Percentiles rank a stretch among this genome's conserved stretches.
phyloP scores from a whole-genome alignment of 1,140 invertebrate genomes.

The Phenacoccus solenopsis region DNA sequence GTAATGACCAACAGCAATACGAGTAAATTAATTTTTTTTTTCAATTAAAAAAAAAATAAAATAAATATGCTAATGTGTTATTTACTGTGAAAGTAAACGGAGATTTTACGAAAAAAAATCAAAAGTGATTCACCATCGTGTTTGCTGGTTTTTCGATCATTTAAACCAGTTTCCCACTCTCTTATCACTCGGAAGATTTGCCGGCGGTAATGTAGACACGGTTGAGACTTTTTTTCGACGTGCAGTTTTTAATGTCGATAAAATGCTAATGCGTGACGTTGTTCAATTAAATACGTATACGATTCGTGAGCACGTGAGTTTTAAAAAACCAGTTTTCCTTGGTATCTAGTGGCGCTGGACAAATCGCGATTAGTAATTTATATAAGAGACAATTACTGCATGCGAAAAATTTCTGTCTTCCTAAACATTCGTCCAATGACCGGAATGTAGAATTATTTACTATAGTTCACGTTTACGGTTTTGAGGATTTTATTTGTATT shows the following conservation, averaged over 20 bases:
- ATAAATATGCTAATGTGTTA: no score
- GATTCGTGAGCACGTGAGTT: not conserved
- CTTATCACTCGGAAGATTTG: not conserved
- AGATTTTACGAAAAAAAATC: no score
- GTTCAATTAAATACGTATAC: not conserved
- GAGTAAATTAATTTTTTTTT: no score
- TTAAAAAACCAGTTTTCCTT: not conserved
- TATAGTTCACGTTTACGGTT: not conserved
- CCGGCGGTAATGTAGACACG: not conserved
- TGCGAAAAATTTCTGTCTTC: not conserved
- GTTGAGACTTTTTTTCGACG: not conserved
- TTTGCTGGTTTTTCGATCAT: not conserved
- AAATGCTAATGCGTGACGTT: not conserved
- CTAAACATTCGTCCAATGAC: not conserved
- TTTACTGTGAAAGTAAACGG: no score
- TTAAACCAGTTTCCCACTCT: not conserved
- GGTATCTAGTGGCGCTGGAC: not conserved
- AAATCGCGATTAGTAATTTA: slow-evolving; percentile 3
- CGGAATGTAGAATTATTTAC: not conserved
- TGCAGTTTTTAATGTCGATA: not conserved
- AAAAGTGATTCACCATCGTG: no score
- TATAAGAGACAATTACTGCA: not conserved
- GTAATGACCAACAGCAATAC: no score
- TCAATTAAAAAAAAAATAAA: no score
- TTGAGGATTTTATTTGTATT: not conserved